A percentile compares a stretch with the other conserved stretches of the same genome.
Evolutionary conservation across 1,140 invertebrate species (phyloP).

Genomic region (Stegodyphus dumicola): DNA sequence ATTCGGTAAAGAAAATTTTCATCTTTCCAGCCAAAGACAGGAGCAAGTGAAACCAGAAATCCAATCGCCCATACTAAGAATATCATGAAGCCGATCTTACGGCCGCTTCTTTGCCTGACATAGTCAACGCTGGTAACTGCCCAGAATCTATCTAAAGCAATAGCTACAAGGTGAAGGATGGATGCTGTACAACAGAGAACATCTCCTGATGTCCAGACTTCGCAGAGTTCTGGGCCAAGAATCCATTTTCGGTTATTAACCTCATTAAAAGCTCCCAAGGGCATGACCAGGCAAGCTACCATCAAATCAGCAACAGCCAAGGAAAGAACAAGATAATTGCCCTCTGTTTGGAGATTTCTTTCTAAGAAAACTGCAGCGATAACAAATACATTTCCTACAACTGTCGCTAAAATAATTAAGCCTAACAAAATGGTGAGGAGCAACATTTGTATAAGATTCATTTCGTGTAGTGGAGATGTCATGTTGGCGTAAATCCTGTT

Average conservation of each 20-base stretch:
- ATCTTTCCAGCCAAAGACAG: conserved; percentile 88
- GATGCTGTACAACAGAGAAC: conserved; percentile 90
- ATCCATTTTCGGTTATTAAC: conserved; percentile 81
- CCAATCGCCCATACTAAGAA: conserved; percentile 86
- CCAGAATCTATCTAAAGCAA: conserved; percentile 94
- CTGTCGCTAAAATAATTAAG: conserved; percentile 52
- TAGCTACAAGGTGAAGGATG: conserved; percentile 93
- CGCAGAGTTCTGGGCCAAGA: conserved; percentile 85
- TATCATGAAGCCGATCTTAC: conserved; percentile 89
- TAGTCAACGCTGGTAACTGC: conserved; percentile 95
- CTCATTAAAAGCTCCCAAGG: conserved; percentile 84
- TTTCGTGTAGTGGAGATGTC: no score
- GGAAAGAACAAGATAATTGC: conserved; percentile 88
- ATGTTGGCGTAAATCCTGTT: no score
- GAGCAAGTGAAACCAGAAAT: conserved; percentile 88
- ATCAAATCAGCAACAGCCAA: conserved; percentile 87
- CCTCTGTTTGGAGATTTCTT: conserved; percentile 85
- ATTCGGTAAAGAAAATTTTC: conserved; percentile 85
- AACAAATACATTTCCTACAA: conserved; percentile 90
- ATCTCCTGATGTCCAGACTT: conserved; percentile 93
- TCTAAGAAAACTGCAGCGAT: conserved; percentile 91
- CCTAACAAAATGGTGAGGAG: conserved; percentile 65
- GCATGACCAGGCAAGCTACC: conserved; percentile 88
- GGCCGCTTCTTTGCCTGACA: conserved; percentile 86
- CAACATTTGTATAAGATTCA: neutral